phyloP scores from a whole-genome alignment of 2,113 vertebrate species.

The Polyodon spathula region DNA sequence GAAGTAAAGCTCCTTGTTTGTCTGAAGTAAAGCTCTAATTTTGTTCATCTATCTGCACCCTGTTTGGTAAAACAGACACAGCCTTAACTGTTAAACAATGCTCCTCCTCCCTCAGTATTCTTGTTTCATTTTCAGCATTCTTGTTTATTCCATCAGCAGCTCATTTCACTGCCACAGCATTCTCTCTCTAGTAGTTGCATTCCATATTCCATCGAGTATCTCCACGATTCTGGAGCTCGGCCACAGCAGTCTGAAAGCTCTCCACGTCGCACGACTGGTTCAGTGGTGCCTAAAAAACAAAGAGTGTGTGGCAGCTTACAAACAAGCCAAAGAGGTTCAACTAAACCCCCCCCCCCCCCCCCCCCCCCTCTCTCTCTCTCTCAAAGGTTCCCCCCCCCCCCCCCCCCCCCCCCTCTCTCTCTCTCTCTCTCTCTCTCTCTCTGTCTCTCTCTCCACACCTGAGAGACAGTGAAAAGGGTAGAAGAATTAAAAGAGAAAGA shows the following conservation, averaged over 20 bases:
- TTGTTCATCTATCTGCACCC: no score
- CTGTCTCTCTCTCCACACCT: no score
- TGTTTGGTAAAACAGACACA: no score
- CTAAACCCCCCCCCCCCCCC: constrained; percentile 24
- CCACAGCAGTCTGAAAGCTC: constrained; percentile 39
- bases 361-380: constrained; percentile 18
- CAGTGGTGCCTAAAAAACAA: neutral
- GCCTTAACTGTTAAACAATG: no score
- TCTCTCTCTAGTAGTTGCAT: constrained; percentile 50
- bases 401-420: no score
- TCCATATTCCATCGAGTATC: constrained; percentile 50
- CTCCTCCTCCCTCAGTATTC: constrained; percentile 34
- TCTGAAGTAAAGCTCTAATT: no score
- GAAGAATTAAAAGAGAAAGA: constrained; percentile 31
- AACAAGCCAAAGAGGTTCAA: constrained; percentile 24
- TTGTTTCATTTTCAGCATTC: constrained; percentile 42
- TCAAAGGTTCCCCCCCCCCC: constrained; percentile 13
- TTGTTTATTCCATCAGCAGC: constrained; percentile 56
- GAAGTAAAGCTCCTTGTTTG: no score
- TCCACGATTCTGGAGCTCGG: constrained; percentile 47
- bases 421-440: no score
- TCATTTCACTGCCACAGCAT: constrained; percentile 46
- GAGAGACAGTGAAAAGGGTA: constrained; percentile 26
- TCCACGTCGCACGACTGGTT: neutral
- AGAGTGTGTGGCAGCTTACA: neutral